phyloP scores from a whole-genome alignment of 2,888 invertebrate genomes.

The Cyclophora punctaria region DNA sequence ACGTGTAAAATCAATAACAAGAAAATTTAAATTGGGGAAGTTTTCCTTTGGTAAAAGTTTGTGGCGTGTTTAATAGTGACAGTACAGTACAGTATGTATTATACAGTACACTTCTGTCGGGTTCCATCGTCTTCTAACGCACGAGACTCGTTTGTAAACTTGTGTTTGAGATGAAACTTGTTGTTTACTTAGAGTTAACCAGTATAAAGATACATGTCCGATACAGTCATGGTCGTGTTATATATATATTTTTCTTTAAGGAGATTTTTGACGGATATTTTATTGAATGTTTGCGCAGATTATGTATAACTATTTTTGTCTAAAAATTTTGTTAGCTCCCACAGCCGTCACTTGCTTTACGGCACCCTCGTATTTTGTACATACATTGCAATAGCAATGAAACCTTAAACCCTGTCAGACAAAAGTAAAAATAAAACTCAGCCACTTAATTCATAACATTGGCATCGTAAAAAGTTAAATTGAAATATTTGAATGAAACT shows the following conservation, averaged over 20 bases:
- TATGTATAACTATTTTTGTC: too few species aligned
- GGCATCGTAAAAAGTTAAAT: not conserved
- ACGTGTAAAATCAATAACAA: slow-evolving; percentile 20
- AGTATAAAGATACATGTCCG: too few species aligned
- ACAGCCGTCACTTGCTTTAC: too few species aligned
- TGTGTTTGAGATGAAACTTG: slow-evolving; percentile 33
- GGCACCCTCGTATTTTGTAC: too few species aligned
- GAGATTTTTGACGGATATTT: too few species aligned
- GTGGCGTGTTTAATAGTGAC: slow-evolving; percentile 17
- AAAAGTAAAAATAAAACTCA: not conserved
- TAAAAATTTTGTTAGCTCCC: too few species aligned
- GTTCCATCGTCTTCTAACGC: slow-evolving; percentile 27
- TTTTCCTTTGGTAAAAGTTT: slow-evolving; percentile 21
- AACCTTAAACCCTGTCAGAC: not conserved
- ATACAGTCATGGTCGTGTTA: too few species aligned
- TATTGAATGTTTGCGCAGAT: too few species aligned
- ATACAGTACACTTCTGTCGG: slow-evolving; percentile 2
- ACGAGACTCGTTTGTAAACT: slow-evolving; percentile 32
- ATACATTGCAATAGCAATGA: too few species aligned
- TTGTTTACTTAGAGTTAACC: slow-evolving; percentile 29
- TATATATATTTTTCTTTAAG: too few species aligned
- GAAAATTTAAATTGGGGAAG: slow-evolving; percentile 26
- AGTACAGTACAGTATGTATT: slow-evolving; percentile 1
- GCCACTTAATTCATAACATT: not conserved
- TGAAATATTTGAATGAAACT: not conserved